These are phyloP conservation scores for Carpatolechia fugitivella DNA, from an alignment of 2,888 invertebrate genomes.

Conservation along the genomic window DNA sequence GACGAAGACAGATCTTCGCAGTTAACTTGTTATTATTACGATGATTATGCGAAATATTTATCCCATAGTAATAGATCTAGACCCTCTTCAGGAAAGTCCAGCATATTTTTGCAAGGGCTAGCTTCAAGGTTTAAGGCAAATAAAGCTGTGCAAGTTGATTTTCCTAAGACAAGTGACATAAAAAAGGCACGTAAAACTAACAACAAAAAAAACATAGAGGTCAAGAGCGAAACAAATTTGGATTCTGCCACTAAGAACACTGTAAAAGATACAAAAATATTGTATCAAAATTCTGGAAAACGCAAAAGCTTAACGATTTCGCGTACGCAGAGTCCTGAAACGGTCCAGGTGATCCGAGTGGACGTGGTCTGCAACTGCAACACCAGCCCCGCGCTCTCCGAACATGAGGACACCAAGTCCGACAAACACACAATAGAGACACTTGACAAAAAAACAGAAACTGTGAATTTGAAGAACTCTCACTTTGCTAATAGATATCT, in stretches of 20 bases:
- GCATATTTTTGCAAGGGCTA: constrained; percentile 40
- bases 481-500: constrained; percentile 60
- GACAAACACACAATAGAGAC: constrained; percentile 14
- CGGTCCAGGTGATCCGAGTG: constrained; percentile 71
- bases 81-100: constrained; percentile 58
- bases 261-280: constrained; percentile 49
- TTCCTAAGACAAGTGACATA: constrained; percentile 25
- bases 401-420: constrained; percentile 36
- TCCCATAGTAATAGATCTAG: constrained; percentile 52
- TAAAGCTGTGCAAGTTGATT: constrained; percentile 49
- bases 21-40: constrained; percentile 55
- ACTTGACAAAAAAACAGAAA: constrained; percentile 32
- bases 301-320: constrained; percentile 71
- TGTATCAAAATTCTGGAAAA: constrained; percentile 54
- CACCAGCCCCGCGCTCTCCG: constrained; percentile 28
- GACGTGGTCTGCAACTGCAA: constrained; percentile 67
- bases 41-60: constrained; percentile 64
- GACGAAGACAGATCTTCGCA: constrained; percentile 53
- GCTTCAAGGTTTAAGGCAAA: constrained; percentile 42
- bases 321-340: constrained; percentile 66
- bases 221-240: not conserved
- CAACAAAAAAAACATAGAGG: constrained; percentile 31
- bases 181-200: constrained; percentile 33
- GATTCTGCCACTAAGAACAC: constrained; percentile 20
- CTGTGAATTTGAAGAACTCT: constrained; percentile 37